Conservation (phyloP, 2,797 vertebrate species). For the Sandelia bainsii region DNA sequence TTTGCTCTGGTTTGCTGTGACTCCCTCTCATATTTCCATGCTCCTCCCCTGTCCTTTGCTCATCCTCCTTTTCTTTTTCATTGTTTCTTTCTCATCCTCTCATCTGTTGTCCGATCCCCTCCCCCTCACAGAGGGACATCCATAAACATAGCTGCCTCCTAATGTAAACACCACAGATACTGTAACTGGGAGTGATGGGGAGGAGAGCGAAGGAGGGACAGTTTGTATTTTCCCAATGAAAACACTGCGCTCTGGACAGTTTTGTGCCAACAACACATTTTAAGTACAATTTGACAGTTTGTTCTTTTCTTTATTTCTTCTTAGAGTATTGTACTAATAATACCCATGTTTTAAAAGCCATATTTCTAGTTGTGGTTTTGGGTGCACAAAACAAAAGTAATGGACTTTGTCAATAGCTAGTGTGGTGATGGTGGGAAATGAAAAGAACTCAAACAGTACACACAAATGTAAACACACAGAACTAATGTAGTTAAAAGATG, state of each 20-base stretch:
- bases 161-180: constrained; percentile 72
- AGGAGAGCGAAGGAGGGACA: constrained; percentile 30
- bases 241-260: constrained; percentile 4
- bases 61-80: constrained; percentile 45
- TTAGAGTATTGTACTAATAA: background rate
- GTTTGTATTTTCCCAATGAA: constrained; percentile 28
- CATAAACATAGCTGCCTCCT: constrained; percentile 73
- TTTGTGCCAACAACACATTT: background rate
- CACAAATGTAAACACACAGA: constrained; percentile 38
- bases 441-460: constrained; percentile 38
- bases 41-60: constrained; percentile 33
- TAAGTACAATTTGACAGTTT: background rate
- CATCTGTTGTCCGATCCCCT: constrained; percentile 42
- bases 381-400: constrained; percentile 27
- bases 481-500: constrained; percentile 71
- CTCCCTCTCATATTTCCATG: background rate
- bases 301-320: background rate
- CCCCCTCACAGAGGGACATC: constrained; percentile 58
- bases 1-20: background rate
- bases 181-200: constrained; percentile 25
- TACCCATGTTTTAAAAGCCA: constrained; percentile 7
- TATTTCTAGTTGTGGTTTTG: constrained; percentile 21
- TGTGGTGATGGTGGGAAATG: constrained; percentile 47
- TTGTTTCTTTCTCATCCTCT: constrained; percentile 44
- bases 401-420: constrained; percentile 20